A percentile compares a stretch with the other conserved stretches of the same genome.
These are phyloP conservation scores for Aleiodes sp. DNA, from an alignment of 1,140 invertebrate species.

Conservation along the genomic window DNA sequence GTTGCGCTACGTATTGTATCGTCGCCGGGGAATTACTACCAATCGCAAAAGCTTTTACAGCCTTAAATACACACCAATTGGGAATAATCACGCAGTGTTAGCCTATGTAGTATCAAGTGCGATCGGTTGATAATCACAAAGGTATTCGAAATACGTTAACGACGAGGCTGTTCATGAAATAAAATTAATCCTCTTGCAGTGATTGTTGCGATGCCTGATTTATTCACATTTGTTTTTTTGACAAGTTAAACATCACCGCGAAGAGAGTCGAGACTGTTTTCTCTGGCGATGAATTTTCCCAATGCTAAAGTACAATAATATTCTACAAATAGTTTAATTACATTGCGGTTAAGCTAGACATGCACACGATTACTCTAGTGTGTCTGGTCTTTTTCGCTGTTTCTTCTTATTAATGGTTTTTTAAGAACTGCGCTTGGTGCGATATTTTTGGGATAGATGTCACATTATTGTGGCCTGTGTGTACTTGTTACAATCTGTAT, in stretches of 20 bases:
- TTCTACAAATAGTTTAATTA: background rate
- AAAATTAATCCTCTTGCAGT: background rate
- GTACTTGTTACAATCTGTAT: too few relatives aligned
- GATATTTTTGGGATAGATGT: constrained; percentile 59
- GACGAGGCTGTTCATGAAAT: background rate
- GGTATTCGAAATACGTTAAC: too few relatives aligned
- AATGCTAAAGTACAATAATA: background rate
- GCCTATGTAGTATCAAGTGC: background rate
- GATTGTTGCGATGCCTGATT: background rate
- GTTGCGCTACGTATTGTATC: background rate
- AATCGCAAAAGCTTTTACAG: background rate
- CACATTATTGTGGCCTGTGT: constrained; percentile 47
- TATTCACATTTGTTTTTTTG: background rate
- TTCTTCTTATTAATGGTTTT: background rate
- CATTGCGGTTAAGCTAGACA: too few relatives aligned
- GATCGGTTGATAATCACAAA: too few relatives aligned
- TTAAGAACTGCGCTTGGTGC: constrained; percentile 33
- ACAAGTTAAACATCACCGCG: background rate
- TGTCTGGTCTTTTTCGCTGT: background rate
- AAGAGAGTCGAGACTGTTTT: too few relatives aligned
- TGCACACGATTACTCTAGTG: too few relatives aligned
- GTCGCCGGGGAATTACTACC: background rate
- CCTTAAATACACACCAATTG: background rate
- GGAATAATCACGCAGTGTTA: background rate
- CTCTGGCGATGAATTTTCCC: background rate